Evolutionary conservation across 2,797 vertebrate species (phyloP).

Genomic region (Chelonia mydas): DNA sequence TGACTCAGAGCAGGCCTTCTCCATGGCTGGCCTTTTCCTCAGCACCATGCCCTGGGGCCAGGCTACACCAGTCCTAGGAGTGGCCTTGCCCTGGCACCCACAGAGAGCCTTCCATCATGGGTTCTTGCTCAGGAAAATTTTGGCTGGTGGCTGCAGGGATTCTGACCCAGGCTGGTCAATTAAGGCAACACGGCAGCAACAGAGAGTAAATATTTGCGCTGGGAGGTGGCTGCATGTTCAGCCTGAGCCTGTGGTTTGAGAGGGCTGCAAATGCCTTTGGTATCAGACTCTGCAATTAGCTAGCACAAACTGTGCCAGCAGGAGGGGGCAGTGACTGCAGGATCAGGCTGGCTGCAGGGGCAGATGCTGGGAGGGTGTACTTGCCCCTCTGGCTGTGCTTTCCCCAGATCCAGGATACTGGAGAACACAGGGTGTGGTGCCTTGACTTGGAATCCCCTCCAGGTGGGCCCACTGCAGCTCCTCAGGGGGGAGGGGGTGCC

Average conservation of each 20-base stretch:
- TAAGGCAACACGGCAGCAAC: neutral
- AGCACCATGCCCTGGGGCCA: neutral
- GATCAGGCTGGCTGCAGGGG: too few relatives aligned
- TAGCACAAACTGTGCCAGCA: too few relatives aligned
- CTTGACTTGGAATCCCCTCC: neutral
- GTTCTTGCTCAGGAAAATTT: neutral
- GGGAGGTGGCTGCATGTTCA: neutral
- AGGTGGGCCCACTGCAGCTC: neutral
- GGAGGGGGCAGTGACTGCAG: too few relatives aligned
- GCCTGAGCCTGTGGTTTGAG: neutral
- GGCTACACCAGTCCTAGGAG: neutral
- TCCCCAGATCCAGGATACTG: too few relatives aligned
- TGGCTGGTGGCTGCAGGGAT: neutral
- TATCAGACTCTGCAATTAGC: neutral
- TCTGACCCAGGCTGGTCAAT: neutral
- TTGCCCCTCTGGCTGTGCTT: too few relatives aligned
- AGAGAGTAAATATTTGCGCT: neutral
- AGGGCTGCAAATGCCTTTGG: neutral
- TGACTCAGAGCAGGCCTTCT: neutral
- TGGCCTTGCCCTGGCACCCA: neutral
- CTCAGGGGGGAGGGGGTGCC: too few relatives aligned
- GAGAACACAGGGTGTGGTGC: neutral
- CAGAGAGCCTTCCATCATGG: neutral
- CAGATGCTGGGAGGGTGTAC: too few relatives aligned
- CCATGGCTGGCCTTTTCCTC: neutral